A percentile compares a stretch with the other conserved stretches of the same genome.
These are phyloP conservation scores for Musca vetustissima DNA, from an alignment of 1,140 invertebrate genomes.

Conservation along the genomic window DNA sequence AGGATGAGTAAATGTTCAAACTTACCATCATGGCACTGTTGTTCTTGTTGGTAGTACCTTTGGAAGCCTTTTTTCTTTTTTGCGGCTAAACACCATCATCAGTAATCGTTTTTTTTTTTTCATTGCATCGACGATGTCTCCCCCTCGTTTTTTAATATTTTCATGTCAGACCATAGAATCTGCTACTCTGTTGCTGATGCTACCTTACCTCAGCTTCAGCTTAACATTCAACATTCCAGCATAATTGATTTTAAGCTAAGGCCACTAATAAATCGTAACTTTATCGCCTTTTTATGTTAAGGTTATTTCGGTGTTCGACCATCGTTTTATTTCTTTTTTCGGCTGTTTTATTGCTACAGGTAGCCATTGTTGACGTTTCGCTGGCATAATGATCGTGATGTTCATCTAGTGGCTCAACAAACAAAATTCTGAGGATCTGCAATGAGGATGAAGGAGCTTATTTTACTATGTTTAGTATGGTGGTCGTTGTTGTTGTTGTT, in stretches of 20 bases:
- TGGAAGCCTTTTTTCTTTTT: background rate
- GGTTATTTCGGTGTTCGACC: background rate
- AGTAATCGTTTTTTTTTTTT: conserved; percentile 1
- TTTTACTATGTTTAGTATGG: too few relatives aligned
- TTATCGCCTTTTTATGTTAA: conserved; percentile 40
- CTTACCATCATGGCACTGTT: too few relatives aligned
- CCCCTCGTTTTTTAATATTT: conserved; percentile 9
- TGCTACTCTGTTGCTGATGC: background rate
- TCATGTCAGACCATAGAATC: background rate
- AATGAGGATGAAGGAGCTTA: too few relatives aligned
- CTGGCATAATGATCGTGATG: background rate
- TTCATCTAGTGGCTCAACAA: too few relatives aligned
- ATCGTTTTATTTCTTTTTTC: background rate
- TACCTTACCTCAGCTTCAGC: conserved; percentile 16
- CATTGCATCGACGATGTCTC: background rate
- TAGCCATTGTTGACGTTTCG: conserved; percentile 8
- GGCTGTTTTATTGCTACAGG: conserved; percentile 3
- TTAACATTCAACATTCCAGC: conserved; percentile 53
- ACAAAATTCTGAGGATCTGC: too few relatives aligned
- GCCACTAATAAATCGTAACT: conserved; percentile 55
- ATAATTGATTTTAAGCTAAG: conserved; percentile 55
- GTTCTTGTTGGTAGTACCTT: background rate
- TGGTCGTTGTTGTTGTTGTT: too few relatives aligned
- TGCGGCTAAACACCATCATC: background rate
- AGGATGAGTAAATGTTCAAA: too few relatives aligned